Percentiles rank a stretch among this genome's conserved stretches.
phyloP scores from a whole-genome alignment of 2,888 invertebrate genomes.

The Alitta virens region DNA sequence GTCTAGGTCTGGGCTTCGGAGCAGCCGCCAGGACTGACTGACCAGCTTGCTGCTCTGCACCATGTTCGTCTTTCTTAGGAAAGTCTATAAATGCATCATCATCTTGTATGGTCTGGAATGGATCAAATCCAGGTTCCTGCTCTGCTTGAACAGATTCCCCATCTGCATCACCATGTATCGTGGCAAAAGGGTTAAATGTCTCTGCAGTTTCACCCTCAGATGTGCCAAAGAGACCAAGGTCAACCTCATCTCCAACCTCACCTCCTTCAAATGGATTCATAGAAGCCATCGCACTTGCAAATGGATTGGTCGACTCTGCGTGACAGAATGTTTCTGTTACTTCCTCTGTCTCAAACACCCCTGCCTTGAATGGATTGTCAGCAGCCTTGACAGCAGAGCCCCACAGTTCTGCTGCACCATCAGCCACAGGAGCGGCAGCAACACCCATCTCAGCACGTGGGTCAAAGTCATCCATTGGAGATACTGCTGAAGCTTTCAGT shows the following conservation, averaged over 20 bases:
- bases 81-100: conserved; percentile 24
- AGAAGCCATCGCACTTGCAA: conserved; percentile 2
- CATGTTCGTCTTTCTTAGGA: conserved; percentile 2
- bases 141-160: background rate
- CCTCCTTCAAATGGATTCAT: conserved; percentile 9
- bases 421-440: conserved; percentile 12
- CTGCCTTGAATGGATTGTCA: conserved; percentile 23
- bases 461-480: conserved; percentile 25
- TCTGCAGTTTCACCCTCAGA: conserved; percentile 1
- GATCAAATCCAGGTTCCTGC: conserved; percentile 33
- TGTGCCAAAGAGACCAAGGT: conserved; percentile 1
- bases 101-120: conserved; percentile 33
- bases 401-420: background rate
- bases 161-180: conserved; percentile 11
- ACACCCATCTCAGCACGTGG: conserved; percentile 23
- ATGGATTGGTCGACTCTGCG: conserved; percentile 17
- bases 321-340: background rate
- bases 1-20: background rate
- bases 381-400: background rate
- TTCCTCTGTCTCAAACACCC: conserved; percentile 10
- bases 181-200: conserved; percentile 31
- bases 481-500: background rate
- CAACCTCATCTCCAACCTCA: conserved; percentile 4
- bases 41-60: background rate
- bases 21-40: background rate